phyloP scores from a whole-genome alignment of 1,140 invertebrate genomes.

The Bombyx mandarina region DNA sequence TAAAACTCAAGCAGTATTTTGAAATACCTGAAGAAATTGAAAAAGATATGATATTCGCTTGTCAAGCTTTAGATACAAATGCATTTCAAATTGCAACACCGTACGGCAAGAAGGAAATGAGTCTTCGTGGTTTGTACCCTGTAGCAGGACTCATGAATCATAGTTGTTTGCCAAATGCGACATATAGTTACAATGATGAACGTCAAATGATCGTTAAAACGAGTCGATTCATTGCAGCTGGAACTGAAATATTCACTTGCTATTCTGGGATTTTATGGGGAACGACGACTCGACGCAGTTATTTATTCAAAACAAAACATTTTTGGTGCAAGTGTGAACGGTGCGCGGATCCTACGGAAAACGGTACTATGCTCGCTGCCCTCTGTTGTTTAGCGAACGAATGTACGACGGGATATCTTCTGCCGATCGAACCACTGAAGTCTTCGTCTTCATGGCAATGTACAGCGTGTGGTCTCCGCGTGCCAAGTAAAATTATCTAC shows the following conservation, averaged over 20 bases:
- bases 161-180: constrained; percentile 81
- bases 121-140: constrained; percentile 80
- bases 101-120: constrained; percentile 66
- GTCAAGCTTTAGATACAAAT: constrained; percentile 80
- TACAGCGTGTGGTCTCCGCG: constrained; percentile 55
- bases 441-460: constrained; percentile 64
- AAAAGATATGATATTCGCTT: constrained; percentile 73
- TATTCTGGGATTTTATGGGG: constrained; percentile 83
- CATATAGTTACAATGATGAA: constrained; percentile 74
- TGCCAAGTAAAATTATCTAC: constrained; percentile 53
- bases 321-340: constrained; percentile 81
- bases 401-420: constrained; percentile 53
- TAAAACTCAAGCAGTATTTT: constrained; percentile 73
- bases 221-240: constrained; percentile 73
- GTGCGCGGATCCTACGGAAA: constrained; percentile 79
- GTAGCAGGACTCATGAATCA: constrained; percentile 82
- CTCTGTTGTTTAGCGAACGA: constrained; percentile 65
- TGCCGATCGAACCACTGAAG: constrained; percentile 61
- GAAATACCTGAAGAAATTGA: constrained; percentile 73
- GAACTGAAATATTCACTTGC: constrained; percentile 79
- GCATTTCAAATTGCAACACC: constrained; percentile 77
- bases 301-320: constrained; percentile 80
- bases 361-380: constrained; percentile 63
- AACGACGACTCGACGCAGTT: constrained; percentile 75
- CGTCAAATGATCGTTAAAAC: constrained; percentile 76